Conservation (phyloP, 2,888 invertebrate species). For the Eurois occulta region DNA sequence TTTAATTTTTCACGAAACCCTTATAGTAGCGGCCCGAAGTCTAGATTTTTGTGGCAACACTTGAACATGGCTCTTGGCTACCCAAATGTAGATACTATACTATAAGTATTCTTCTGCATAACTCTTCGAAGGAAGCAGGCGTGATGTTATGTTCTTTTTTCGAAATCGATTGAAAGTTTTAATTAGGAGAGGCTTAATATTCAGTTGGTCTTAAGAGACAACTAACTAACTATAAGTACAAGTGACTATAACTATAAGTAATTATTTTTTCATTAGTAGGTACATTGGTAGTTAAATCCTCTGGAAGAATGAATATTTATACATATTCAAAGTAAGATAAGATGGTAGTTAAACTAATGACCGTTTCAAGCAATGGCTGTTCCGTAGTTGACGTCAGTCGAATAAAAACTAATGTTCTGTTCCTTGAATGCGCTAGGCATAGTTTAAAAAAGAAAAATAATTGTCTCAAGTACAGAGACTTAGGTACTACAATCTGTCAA, state of each 20-base stretch:
- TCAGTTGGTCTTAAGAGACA: too few species aligned
- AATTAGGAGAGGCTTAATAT: not conserved
- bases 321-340: constrained; percentile 6
- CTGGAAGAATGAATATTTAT: not conserved
- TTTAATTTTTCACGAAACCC: too few species aligned
- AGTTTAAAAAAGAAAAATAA: not conserved
- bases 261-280: not conserved
- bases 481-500: too few species aligned
- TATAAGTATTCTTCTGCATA: not conserved
- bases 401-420: constrained; percentile 25
- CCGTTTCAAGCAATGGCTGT: constrained; percentile 11
- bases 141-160: not conserved
- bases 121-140: not conserved
- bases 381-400: constrained; percentile 19
- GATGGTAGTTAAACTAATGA: constrained; percentile 12
- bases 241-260: too few species aligned
- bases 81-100: not conserved
- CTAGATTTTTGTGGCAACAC: not conserved
- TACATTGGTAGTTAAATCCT: too few species aligned
- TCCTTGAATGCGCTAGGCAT: not conserved
- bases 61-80: not conserved
- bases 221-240: too few species aligned
- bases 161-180: not conserved
- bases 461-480: not conserved
- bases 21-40: not conserved